Percentiles rank a stretch among this genome's conserved stretches.
Evolutionary conservation across 2,888 invertebrate species (phyloP).

Genomic region (Galeruca laticollis): DNA sequence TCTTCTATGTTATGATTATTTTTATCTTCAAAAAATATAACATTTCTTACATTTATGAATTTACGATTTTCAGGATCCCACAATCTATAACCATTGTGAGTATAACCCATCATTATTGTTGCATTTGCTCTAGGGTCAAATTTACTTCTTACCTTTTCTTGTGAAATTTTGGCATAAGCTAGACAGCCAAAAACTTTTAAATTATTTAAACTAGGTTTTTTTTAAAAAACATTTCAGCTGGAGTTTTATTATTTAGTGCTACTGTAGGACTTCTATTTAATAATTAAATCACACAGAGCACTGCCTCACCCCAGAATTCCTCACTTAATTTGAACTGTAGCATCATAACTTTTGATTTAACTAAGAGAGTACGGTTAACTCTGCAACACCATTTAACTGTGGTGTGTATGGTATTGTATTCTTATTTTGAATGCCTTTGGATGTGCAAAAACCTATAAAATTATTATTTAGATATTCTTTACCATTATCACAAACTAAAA

Average conservation of each 20-base stretch:
- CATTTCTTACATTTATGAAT: conserved; percentile 18
- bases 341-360: conserved; percentile 11
- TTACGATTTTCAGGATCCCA: conserved; percentile 21
- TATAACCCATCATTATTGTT: no score
- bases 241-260: no score
- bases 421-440: conserved; percentile 14
- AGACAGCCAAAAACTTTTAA: conserved; percentile 37
- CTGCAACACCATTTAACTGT: conserved; percentile 12
- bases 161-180: conserved; percentile 36
- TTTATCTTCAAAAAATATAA: no score
- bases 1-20: no score
- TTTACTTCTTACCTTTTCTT: conserved; percentile 34
- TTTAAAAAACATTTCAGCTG: no score
- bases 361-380: conserved; percentile 1
- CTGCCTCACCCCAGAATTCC: conserved; percentile 30
- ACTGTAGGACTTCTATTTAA: conserved; percentile 30
- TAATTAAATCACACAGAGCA: conserved; percentile 37
- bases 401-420: conserved; percentile 28
- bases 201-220: no score
- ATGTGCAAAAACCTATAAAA: conserved; percentile 6
- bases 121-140: conserved; percentile 31
- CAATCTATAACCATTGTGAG: conserved; percentile 32
- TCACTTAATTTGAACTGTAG: background rate
- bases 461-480: conserved; percentile 6
- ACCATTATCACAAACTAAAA: conserved; percentile 15